These are phyloP conservation scores for Cardiocondyla obscurior DNA, from an alignment of 1,140 invertebrate species.

Conservation along the genomic window DNA sequence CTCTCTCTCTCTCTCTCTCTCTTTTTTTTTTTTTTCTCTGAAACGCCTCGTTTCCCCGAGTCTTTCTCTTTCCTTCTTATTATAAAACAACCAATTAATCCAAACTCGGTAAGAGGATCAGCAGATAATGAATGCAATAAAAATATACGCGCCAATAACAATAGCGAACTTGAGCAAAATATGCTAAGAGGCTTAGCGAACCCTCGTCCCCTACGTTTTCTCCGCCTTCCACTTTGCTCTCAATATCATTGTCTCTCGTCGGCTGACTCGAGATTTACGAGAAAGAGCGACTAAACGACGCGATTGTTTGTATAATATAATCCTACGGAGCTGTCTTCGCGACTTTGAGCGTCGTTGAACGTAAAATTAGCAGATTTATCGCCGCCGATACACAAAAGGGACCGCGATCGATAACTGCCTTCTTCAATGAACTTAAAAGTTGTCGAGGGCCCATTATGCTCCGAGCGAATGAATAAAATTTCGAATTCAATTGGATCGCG, in stretches of 20 bases:
- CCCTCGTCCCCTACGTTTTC: conserved; percentile 47
- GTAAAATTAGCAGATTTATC: conserved; percentile 52
- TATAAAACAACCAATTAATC: conserved; percentile 80
- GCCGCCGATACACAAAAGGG: conserved; percentile 12
- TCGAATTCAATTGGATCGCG: background rate
- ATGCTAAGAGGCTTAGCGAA: conserved; percentile 78
- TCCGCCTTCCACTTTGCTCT: background rate
- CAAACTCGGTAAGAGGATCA: conserved; percentile 79
- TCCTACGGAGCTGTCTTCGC: conserved; percentile 28
- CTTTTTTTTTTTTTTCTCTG: conserved; percentile 41
- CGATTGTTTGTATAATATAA: conserved; percentile 53
- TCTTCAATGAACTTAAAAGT: background rate
- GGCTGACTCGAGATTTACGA: conserved; percentile 36
- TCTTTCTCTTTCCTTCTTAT: conserved; percentile 29
- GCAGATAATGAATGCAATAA: conserved; percentile 80
- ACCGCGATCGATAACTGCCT: conserved; percentile 24
- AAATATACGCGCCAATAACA: conserved; percentile 78
- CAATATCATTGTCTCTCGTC: conserved; percentile 48
- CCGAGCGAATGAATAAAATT: background rate
- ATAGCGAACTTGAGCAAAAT: conserved; percentile 75
- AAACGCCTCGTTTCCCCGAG: conserved; percentile 32
- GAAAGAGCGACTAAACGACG: conserved; percentile 44
- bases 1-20: conserved; percentile 39
- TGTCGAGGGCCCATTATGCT: background rate
- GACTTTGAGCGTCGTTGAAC: conserved; percentile 41